These are phyloP conservation scores for Nannobrachium achirus DNA, from an alignment of 2,113 vertebrate species.

Conservation along the genomic window DNA sequence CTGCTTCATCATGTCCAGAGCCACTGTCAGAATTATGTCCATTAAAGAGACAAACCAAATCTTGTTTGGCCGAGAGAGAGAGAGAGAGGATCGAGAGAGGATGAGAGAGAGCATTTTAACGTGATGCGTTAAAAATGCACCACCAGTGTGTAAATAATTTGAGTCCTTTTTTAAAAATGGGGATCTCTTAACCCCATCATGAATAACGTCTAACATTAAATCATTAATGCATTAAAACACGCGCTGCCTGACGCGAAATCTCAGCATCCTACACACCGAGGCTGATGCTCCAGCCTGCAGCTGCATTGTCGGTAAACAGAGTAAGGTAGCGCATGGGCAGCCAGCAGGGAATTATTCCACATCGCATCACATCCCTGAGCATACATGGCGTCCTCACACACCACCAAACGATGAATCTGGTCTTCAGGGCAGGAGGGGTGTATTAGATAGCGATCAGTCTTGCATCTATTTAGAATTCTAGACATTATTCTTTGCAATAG, in stretches of 20 bases:
- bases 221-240: conserved; percentile 13
- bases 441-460: conserved; percentile 20
- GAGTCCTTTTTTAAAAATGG: conserved; percentile 14
- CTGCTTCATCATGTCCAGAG: too few species aligned
- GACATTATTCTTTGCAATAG: conserved; percentile 48
- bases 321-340: conserved; percentile 76
- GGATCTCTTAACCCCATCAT: conserved; percentile 9
- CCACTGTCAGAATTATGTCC: too few species aligned
- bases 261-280: conserved; percentile 27
- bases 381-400: conserved; percentile 64
- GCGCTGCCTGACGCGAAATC: neutral
- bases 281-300: conserved; percentile 54
- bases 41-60: too few species aligned
- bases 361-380: conserved; percentile 66
- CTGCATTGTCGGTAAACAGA: conserved; percentile 73
- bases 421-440: conserved; percentile 20
- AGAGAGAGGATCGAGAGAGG: too few species aligned
- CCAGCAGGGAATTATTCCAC: conserved; percentile 74
- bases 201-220: conserved; percentile 10
- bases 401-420: conserved; percentile 49
- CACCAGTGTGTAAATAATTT: too few species aligned
- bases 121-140: too few species aligned
- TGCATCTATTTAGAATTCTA: conserved; percentile 10
- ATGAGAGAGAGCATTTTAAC: too few species aligned
- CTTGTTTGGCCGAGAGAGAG: too few species aligned